Evolutionary conservation across 2,113 vertebrate genomes (phyloP).

Genomic region (Nothocercus julius): DNA sequence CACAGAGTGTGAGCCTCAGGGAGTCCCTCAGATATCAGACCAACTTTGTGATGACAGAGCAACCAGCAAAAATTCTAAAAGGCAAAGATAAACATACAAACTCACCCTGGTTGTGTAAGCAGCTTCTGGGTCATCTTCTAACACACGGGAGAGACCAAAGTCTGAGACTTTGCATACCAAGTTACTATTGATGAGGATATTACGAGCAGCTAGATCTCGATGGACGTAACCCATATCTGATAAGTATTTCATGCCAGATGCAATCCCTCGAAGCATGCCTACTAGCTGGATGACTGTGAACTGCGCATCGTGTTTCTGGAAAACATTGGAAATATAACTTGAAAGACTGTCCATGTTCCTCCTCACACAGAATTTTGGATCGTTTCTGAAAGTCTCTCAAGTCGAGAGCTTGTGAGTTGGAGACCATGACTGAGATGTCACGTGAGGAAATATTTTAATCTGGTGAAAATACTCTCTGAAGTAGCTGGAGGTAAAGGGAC

Average conservation of each 20-base stretch:
- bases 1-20: background rate
- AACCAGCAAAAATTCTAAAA: background rate
- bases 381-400: background rate
- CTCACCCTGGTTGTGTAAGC: conserved; percentile 86
- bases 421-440: background rate
- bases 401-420: background rate
- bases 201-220: conserved; percentile 86
- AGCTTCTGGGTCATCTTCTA: conserved; percentile 90
- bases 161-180: conserved; percentile 97
- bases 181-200: conserved; percentile 94
- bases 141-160: conserved; percentile 93
- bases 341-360: background rate
- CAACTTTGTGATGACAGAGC: background rate
- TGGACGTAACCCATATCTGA: conserved; percentile 92
- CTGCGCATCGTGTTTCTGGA: conserved; percentile 95
- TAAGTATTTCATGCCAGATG: conserved; percentile 90
- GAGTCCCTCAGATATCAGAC: background rate
- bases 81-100: background rate
- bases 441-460: background rate
- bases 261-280: conserved; percentile 90
- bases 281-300: conserved; percentile 95
- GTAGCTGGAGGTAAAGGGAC: background rate
- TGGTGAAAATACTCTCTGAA: rapidly evolving
- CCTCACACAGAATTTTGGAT: background rate
- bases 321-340: conserved; percentile 51